Percentiles rank a stretch among this genome's conserved stretches.
Evolutionary conservation across 2,113 vertebrate species (phyloP).

Genomic region (Spermophilus dauricus): DNA sequence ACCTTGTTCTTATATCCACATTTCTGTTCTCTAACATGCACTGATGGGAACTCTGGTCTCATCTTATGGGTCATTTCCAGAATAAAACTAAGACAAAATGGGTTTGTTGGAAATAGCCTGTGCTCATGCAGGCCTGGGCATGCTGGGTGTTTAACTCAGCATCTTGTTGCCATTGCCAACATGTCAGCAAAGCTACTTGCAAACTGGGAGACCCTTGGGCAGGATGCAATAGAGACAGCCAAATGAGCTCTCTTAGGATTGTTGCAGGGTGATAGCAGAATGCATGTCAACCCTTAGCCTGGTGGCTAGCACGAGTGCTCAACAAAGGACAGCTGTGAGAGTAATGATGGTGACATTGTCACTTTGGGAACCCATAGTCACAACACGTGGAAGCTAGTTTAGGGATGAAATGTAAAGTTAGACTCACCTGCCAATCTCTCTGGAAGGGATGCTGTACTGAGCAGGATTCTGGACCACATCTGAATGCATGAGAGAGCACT

Average conservation of each 20-base stretch:
- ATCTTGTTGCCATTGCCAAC: not conserved
- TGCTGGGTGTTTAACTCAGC: not conserved
- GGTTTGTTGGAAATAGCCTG: not conserved
- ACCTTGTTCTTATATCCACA: not conserved
- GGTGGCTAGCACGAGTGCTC: not conserved
- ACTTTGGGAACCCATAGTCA: not conserved
- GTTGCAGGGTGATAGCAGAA: not conserved
- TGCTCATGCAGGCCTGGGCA: not conserved
- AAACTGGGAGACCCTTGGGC: not conserved
- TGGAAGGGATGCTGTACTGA: not conserved
- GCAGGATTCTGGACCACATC: not conserved
- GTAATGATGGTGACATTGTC: not conserved
- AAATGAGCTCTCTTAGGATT: not conserved
- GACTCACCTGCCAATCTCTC: not conserved
- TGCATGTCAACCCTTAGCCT: not conserved
- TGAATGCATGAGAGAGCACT: not conserved
- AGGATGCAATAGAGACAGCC: not conserved
- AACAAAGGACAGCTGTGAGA: not conserved
- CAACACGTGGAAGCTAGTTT: not conserved
- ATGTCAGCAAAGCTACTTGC: not conserved
- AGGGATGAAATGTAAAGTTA: not conserved
- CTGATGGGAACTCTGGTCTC: not conserved
- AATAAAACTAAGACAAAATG: conserved; percentile 37
- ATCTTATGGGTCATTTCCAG: not conserved
- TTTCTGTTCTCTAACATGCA: not conserved